Evolutionary conservation across 2,888 invertebrate genomes (phyloP), one percentile per base, ranked within the genome.

Genomic region (Pammene fasciana): DNA sequence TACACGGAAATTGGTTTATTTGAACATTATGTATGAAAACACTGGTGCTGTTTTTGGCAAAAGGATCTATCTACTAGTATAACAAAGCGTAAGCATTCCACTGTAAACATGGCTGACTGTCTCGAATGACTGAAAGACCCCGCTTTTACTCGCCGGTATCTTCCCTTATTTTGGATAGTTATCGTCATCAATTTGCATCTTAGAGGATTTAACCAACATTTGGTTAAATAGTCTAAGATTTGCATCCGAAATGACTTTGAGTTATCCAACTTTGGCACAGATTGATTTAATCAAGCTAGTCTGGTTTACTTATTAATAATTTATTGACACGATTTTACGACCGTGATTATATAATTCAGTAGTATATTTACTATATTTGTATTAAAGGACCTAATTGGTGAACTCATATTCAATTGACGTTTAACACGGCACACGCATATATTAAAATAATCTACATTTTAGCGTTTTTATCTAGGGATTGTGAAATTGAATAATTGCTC

Each of bases 401-500:
- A 54, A 56, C 54, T 60, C 38, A 45, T 60, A 65, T 60, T 66
- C 41, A 60, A 60, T 65, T 60, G 45, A 26, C 36, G 64, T 64
- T 43, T 48, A 41, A 48, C 68, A 61, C 11, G 56, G 16, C 56
- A 56, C 67, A 57, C 61, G 67, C 67, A 59, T 45, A 52, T 67
- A 66, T 70, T 67, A 64, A 55, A 71, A 57, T 64, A 67, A 71
- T 67, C 57, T 59, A 67, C 50, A 52, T 38, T 60, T 65, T 41
- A 59, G 36, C 54, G 41, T 60, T 55, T 59, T 67, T 68, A 71
- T 67, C 68, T 72, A 72, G 71, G 71, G 65, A 70, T 65, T 70
- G 68, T 67, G 65, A 72, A 70, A 75, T 79, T 76, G 73, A 75
- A 75, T 78, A 79, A 78, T 78, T 73, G 73, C 59, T 26, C 64